phyloP scores from a whole-genome alignment of 2,113 vertebrate species.

The Lagopus leucura region DNA sequence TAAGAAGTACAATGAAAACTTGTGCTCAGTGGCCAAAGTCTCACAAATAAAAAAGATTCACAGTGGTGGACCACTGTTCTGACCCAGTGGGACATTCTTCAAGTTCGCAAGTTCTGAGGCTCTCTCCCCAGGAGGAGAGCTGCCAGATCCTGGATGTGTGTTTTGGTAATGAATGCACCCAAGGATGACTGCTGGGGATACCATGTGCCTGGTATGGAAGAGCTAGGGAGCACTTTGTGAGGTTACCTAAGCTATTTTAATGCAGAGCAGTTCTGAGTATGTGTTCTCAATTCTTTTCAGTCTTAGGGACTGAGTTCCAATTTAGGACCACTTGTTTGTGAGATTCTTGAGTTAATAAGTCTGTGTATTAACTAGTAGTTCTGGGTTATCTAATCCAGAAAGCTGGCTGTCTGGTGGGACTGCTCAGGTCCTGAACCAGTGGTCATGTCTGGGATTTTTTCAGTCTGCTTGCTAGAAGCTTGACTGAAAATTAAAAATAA shows the following conservation, averaged over 20 bases:
- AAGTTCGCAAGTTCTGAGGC: neutral
- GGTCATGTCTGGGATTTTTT: neutral
- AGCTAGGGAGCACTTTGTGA: neutral
- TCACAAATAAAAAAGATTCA: neutral
- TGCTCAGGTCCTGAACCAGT: neutral
- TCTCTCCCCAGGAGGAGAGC: neutral
- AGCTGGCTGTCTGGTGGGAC: neutral
- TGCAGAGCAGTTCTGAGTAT: neutral
- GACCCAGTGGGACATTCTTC: neutral
- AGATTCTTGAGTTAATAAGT: neutral
- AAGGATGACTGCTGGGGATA: neutral
- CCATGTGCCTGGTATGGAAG: neutral
- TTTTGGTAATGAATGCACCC: neutral
- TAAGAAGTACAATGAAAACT: neutral
- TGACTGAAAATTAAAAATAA: slow-evolving; percentile 9
- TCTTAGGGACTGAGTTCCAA: rapidly evolving
- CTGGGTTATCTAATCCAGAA: rapidly evolving
- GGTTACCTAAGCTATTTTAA: neutral
- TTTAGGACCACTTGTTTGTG: neutral
- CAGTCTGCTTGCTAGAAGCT: neutral
- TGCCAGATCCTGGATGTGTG: neutral
- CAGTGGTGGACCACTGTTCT: neutral
- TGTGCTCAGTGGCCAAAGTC: neutral
- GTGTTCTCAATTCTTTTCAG: neutral
- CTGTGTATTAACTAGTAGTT: neutral